phyloP scores from a whole-genome alignment of 2,797 vertebrate species.

The Fringilla coelebs region DNA sequence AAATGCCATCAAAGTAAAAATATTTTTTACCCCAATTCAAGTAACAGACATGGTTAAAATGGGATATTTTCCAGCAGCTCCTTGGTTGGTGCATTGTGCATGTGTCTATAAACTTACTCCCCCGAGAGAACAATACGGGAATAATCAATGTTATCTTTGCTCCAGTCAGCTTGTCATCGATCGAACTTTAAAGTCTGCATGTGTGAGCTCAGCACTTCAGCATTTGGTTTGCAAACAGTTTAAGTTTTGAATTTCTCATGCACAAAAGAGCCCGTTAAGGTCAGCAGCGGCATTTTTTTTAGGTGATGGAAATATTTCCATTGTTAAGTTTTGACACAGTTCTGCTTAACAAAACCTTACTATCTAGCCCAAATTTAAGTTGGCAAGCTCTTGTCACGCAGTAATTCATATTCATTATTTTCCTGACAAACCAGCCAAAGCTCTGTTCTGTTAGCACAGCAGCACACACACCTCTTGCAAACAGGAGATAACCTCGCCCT shows the following conservation, averaged over 20 bases:
- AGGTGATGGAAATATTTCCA: slow-evolving; percentile 22
- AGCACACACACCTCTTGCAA: not conserved
- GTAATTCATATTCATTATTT: not conserved
- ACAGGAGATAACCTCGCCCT: not conserved
- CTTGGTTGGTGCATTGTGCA: not conserved
- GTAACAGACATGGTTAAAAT: not conserved
- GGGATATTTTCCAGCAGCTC: not conserved
- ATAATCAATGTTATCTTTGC: slow-evolving; percentile 17
- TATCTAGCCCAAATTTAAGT: not conserved
- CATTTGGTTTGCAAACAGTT: slow-evolving; percentile 24
- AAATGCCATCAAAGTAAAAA: not conserved
- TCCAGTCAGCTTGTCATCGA: slow-evolving; percentile 13
- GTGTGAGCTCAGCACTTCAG: slow-evolving; percentile 35
- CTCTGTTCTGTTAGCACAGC: not conserved
- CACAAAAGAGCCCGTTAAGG: not conserved
- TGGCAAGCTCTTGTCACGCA: not conserved
- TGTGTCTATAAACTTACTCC: not conserved
- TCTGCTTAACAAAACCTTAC: slow-evolving; percentile 15
- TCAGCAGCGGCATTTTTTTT: not conserved
- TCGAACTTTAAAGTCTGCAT: not conserved
- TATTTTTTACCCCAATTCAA: not conserved
- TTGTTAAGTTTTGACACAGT: slow-evolving; percentile 5
- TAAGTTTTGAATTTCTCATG: slow-evolving; percentile 35
- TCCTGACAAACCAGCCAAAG: not conserved
- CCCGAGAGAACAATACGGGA: not conserved